phyloP scores from a whole-genome alignment of 2,888 invertebrate species.

The Linnaemya vulpina region DNA sequence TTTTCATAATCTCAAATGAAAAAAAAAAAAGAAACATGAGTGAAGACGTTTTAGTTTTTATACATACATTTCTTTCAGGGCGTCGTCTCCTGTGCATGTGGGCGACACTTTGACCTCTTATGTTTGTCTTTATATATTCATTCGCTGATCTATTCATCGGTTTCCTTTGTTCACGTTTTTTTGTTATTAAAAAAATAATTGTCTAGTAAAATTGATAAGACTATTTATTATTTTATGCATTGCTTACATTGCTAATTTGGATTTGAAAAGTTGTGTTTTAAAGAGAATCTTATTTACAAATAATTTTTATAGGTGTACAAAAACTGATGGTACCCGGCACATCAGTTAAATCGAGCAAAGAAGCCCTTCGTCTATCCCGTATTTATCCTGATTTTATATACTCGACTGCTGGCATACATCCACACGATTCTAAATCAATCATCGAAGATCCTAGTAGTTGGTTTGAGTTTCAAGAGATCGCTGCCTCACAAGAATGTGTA shows the following conservation, averaged over 20 bases:
- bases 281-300: background rate
- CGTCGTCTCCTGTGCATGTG: conserved; percentile 65
- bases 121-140: conserved; percentile 41
- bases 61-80: conserved; percentile 58
- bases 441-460: conserved; percentile 88
- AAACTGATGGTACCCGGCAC: conserved; percentile 97
- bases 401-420: conserved; percentile 96
- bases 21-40: conserved; percentile 46
- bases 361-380: conserved; percentile 93
- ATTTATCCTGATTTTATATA: conserved; percentile 95
- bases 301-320: conserved; percentile 88
- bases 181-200: conserved; percentile 38
- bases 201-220: conserved; percentile 9
- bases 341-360: conserved; percentile 94
- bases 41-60: conserved; percentile 38
- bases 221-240: background rate
- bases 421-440: conserved; percentile 95
- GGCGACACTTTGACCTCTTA: conserved; percentile 62
- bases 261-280: background rate
- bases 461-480: conserved; percentile 90
- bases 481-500: conserved; percentile 93
- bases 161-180: conserved; percentile 52
- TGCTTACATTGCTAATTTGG: background rate
- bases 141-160: conserved; percentile 44
- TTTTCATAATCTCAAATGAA: conserved; percentile 24